phyloP scores from a whole-genome alignment of 2,113 vertebrate genomes.

The Aphyosemion australe region DNA sequence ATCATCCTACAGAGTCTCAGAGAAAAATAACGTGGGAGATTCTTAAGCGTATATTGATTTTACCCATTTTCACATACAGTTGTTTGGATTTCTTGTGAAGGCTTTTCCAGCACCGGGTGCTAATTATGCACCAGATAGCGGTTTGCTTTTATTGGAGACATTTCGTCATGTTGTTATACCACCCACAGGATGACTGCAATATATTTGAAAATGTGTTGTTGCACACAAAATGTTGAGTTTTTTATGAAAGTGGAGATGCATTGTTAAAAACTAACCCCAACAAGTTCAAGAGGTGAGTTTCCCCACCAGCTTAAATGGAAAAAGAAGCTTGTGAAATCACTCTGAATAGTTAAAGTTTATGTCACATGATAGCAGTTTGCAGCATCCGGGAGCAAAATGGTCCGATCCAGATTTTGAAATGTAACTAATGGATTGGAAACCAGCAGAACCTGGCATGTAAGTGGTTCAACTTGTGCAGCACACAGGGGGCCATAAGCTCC shows the following conservation, averaged over 20 bases:
- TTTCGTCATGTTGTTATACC: constrained; percentile 49
- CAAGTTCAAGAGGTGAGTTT: constrained; percentile 14
- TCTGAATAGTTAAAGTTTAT: constrained; percentile 39
- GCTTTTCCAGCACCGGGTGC: constrained; percentile 20
- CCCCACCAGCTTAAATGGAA: constrained; percentile 28
- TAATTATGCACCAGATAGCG: constrained; percentile 52
- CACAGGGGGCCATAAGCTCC: neutral
- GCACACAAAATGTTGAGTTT: constrained; percentile 19
- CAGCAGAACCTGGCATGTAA: constrained; percentile 33
- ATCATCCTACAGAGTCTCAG: constrained; percentile 24
- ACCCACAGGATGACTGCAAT: constrained; percentile 41
- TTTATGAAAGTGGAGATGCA: constrained; percentile 21
- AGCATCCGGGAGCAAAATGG: constrained; percentile 18
- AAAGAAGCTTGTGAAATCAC: constrained; percentile 35
- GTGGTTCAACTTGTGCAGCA: constrained; percentile 28
- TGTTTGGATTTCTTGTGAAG: constrained; percentile 55
- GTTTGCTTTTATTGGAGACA: neutral
- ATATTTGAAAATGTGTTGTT: constrained; percentile 23
- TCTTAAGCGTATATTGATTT: constrained; percentile 56
- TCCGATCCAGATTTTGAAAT: constrained; percentile 17
- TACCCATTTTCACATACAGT: constrained; percentile 42
- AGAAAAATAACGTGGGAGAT: constrained; percentile 36
- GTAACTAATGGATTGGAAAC: constrained; percentile 43
- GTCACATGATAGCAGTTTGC: constrained; percentile 31
- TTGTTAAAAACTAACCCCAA: constrained; percentile 29